phyloP scores from a whole-genome alignment of 2,888 invertebrate genomes.

The Cancer borealis region DNA sequence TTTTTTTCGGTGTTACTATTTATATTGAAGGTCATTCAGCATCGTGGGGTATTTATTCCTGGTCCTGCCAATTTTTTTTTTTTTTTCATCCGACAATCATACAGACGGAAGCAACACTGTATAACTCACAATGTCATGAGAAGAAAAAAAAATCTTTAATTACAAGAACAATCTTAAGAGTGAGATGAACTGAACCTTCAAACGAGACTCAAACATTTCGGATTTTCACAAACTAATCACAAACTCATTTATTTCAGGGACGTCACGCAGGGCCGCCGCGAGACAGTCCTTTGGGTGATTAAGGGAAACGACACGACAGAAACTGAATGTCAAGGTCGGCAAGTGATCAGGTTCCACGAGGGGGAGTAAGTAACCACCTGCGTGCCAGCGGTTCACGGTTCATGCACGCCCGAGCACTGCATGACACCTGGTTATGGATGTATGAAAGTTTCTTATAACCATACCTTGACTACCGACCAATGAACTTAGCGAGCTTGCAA shows the following conservation, averaged over 20 bases:
- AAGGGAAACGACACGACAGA: background rate
- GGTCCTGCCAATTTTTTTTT: too few relatives aligned
- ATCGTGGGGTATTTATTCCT: too few relatives aligned
- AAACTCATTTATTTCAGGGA: background rate
- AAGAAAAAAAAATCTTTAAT: background rate
- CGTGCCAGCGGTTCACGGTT: background rate
- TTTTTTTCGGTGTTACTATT: too few relatives aligned
- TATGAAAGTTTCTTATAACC: background rate
- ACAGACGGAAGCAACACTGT: too few relatives aligned
- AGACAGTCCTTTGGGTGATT: background rate
- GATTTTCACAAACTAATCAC: background rate
- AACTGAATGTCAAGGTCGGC: conserved; percentile 31
- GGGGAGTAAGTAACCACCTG: background rate
- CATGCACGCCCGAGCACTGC: background rate
- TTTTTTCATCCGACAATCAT: too few relatives aligned
- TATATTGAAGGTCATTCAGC: too few relatives aligned
- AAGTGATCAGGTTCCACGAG: background rate
- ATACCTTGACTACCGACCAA: background rate
- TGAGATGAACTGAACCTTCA: background rate
- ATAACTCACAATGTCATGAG: too few relatives aligned
- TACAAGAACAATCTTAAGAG: background rate
- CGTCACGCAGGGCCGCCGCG: background rate
- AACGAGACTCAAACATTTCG: background rate
- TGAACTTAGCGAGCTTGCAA: background rate
- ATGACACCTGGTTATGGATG: background rate